Percentiles rank a stretch among this genome's conserved stretches.
Evolutionary conservation across 2,113 vertebrate genomes (phyloP).

Genomic region (Daboia siamensis): DNA sequence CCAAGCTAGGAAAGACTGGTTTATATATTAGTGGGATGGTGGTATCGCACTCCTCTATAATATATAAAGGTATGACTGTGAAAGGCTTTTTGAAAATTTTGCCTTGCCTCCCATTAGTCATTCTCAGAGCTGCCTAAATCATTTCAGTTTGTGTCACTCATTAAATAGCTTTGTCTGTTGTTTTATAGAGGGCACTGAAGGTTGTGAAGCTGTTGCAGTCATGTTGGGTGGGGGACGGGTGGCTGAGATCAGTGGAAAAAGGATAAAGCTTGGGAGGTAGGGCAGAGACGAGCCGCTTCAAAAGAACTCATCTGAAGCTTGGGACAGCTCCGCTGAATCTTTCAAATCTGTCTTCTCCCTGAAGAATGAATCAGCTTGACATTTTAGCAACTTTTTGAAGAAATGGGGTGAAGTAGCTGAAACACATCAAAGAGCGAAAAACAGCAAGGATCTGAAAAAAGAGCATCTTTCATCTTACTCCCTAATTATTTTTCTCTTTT

Average conservation of each 20-base stretch:
- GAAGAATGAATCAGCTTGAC: slow-evolving; percentile 62
- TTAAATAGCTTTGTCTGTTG: slow-evolving; percentile 34
- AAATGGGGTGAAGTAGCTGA: slow-evolving; percentile 63
- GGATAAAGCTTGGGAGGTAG: slow-evolving; percentile 28
- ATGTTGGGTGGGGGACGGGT: neutral
- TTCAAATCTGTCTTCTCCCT: slow-evolving; percentile 60
- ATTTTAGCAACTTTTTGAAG: slow-evolving; percentile 63
- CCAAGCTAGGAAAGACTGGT: neutral
- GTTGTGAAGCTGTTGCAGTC: slow-evolving; percentile 35
- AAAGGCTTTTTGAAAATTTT: neutral
- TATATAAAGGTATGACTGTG: neutral
- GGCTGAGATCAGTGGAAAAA: slow-evolving; percentile 47
- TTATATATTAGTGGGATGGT: neutral
- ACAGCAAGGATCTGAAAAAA: slow-evolving; percentile 63
- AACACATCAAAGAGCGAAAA: slow-evolving; percentile 60
- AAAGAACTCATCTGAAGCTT: slow-evolving; percentile 52
- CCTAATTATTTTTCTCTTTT: slow-evolving; percentile 25
- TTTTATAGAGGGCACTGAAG: slow-evolving; percentile 26
- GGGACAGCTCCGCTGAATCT: slow-evolving; percentile 49
- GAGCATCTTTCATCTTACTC: slow-evolving; percentile 54
- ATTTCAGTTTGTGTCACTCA: slow-evolving; percentile 29
- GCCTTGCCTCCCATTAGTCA: slow-evolving; percentile 9
- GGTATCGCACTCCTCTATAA: neutral
- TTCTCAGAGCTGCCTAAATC: slow-evolving; percentile 19
- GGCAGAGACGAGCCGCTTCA: slow-evolving; percentile 53